Evolutionary conservation across 53 echinoderm and acorn worm genomes (phyloP), one percentile per base, ranked within the genome.

Genomic region (Hippasteria phrygiana): DNA sequence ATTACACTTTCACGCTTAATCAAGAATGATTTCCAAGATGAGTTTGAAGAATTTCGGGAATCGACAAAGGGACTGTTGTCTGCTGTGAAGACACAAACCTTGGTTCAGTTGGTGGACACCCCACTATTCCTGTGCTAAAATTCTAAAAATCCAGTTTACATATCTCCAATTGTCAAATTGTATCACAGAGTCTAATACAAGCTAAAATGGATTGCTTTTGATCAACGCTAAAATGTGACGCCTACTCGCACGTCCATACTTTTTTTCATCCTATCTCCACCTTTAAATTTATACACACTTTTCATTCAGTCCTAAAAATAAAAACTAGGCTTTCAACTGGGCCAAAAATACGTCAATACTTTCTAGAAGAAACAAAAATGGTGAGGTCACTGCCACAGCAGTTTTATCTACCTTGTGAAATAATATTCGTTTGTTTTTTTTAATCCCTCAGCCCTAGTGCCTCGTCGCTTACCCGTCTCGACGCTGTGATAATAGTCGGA

Each of bases 261-360:
- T 45, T 26, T 66, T 45, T n/a, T n/a, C n/a, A n/a, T n/a, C n/a
- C n/a, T n/a, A n/a, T n/a, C n/a, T n/a, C n/a, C 81, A 81, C 43
- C 48, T 14, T 50, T 79, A 70, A 33, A 70, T 85, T 85, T 85
- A n/a, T 85, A 85, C 85, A 85, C 85, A 85, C 71, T 85, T 64
- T 66, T 69, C 71, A 51, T 37, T 85, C 45, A 69, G 43, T 83
- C 47, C 48, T 70, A 42, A 50, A 78, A 85, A 70, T 51, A 85
- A 71, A 85, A 85, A 85, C 48, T 51, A 71, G 85, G 70, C 51
- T 12, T 48, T 31, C 35, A 22, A 85, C 22, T 13, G 24, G 34
- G 71, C 85, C 71, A 8, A 33, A 83, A 83, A 47, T 50, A 71
- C 36, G 31, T 28, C 41, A 67, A 41, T 85, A 51, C 85, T 50